These are phyloP conservation scores for Rhagium mordax DNA, from an alignment of 2,888 invertebrate genomes.

Conservation along the genomic window DNA sequence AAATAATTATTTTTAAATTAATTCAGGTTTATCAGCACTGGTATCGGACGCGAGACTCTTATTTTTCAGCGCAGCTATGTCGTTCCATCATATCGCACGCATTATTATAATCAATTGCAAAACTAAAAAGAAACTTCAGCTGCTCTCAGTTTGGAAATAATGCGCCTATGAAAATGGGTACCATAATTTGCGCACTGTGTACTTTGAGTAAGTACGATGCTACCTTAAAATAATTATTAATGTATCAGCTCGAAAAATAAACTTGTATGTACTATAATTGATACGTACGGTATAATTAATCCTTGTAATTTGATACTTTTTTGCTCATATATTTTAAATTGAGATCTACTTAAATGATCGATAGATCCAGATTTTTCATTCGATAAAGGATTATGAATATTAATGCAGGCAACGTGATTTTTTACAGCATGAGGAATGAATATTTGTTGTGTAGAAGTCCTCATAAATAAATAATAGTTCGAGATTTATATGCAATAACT, in stretches of 20 bases:
- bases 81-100: constrained; percentile 18
- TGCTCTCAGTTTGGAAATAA: not conserved
- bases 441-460: not conserved
- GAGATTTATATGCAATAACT: not conserved
- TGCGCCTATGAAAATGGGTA: not conserved
- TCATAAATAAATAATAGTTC: not conserved
- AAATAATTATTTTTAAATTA: constrained; percentile 13
- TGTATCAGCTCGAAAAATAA: not conserved
- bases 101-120: constrained; percentile 9
- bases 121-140: not conserved
- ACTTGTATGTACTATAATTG: not conserved
- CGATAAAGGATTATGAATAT: not conserved
- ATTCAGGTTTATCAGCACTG: constrained; percentile 1
- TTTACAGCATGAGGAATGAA: not conserved
- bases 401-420: not conserved
- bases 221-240: not conserved
- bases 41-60: not conserved
- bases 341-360: not conserved
- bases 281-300: not conserved
- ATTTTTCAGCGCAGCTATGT: not conserved
- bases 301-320: not conserved
- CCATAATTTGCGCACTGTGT: not conserved
- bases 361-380: not conserved
- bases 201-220: not conserved
- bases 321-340: not conserved